phyloP scores from a whole-genome alignment of 2,888 invertebrate genomes.

The Nasonovia ribisnigri region DNA sequence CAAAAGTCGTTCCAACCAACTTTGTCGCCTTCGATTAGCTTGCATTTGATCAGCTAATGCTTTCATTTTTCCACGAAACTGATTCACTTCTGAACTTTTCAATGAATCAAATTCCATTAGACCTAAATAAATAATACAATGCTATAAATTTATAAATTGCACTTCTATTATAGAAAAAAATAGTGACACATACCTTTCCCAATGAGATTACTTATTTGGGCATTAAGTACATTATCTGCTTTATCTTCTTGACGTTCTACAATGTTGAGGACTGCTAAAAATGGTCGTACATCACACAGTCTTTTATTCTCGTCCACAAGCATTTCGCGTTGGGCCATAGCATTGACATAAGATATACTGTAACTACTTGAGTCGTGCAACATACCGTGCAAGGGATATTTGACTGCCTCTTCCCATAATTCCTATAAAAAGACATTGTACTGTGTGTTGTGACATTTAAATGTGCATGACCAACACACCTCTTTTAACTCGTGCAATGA shows the following conservation, averaged over 20 bases:
- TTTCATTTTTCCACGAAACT: conserved; percentile 89
- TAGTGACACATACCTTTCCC: conserved; percentile 78
- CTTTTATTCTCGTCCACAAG: conserved; percentile 87
- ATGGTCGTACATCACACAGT: conserved; percentile 87
- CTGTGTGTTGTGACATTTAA: not conserved
- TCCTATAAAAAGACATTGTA: conserved; percentile 74
- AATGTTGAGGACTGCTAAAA: conserved; percentile 83
- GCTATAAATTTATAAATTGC: not conserved
- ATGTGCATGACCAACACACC: conserved; percentile 73
- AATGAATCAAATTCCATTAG: conserved; percentile 83
- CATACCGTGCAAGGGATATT: conserved; percentile 83
- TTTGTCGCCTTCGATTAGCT: conserved; percentile 76
- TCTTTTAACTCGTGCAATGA: conserved; percentile 90
- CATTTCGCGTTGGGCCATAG: conserved; percentile 84
- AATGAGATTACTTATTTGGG: conserved; percentile 88
- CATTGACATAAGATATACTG: conserved; percentile 85
- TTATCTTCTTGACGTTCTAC: conserved; percentile 82
- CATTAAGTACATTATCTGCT: conserved; percentile 83
- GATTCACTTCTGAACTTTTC: conserved; percentile 86
- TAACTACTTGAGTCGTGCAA: conserved; percentile 88
- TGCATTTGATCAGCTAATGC: conserved; percentile 83
- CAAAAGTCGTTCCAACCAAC: conserved; percentile 79
- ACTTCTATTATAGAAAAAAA: not conserved
- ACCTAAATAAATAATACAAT: conserved; percentile 71
- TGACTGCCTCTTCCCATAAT: conserved; percentile 86